Conservation (phyloP, 2,797 vertebrate species). For the Sardinella longiceps region DNA sequence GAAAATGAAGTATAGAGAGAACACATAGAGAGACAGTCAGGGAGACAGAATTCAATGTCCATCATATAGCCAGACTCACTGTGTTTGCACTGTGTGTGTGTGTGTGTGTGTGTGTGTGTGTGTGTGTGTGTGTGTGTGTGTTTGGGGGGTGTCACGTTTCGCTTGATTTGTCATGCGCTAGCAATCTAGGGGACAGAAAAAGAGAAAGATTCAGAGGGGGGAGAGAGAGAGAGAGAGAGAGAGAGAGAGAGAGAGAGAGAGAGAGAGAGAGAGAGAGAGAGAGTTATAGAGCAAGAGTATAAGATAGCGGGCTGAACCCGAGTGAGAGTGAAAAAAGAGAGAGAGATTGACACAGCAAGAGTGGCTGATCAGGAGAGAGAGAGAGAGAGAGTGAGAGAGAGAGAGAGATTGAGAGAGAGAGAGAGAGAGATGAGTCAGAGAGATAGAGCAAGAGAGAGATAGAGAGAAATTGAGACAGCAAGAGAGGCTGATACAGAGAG, state of each 20-base stretch:
- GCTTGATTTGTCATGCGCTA: slow-evolving; percentile 7
- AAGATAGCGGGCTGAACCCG: too few species aligned
- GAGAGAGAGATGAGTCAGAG: neutral
- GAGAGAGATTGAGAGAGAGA: neutral
- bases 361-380: neutral
- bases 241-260: neutral
- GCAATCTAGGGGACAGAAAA: too few species aligned
- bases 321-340: neutral
- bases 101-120: neutral
- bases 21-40: neutral
- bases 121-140: too few species aligned
- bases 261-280: neutral
- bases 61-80: neutral
- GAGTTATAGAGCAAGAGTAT: neutral
- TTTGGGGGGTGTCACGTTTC: neutral
- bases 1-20: too few species aligned
- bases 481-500: neutral
- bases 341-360: neutral
- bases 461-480: neutral
- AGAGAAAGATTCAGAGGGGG: too few species aligned
- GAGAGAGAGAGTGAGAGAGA: neutral
- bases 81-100: too few species aligned
- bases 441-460: neutral
- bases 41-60: neutral
- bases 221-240: neutral